phyloP scores from a whole-genome alignment of 2,113 vertebrate genomes.

The Rattus rattus region DNA sequence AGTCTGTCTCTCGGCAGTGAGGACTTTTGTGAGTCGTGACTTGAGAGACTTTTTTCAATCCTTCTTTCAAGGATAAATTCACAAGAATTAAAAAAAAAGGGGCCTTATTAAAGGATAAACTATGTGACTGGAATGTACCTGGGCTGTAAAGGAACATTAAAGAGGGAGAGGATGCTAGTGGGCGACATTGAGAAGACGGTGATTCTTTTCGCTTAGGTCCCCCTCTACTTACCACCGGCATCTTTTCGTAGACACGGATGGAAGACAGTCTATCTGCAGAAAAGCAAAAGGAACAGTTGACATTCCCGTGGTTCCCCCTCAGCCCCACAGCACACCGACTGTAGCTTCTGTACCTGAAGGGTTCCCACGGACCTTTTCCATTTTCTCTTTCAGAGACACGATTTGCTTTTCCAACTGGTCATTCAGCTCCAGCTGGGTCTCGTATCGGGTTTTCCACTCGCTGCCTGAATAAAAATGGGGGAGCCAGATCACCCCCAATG shows the following conservation, averaged over 20 bases:
- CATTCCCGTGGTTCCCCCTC: not conserved
- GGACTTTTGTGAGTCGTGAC: not conserved
- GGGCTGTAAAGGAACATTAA: not conserved
- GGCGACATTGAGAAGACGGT: not conserved
- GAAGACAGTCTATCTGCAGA: constrained; percentile 91
- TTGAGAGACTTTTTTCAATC: not conserved
- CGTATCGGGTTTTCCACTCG: constrained; percentile 94
- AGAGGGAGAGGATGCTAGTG: not conserved
- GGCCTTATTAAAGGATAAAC: constrained; percentile 20
- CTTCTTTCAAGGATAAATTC: constrained; percentile 30
- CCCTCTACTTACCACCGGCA: constrained; percentile 90
- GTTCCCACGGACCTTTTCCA: constrained; percentile 87
- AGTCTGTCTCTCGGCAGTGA: not conserved
- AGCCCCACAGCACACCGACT: not conserved
- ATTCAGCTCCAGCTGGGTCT: constrained; percentile 92
- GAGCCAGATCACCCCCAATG: constrained; percentile 28
- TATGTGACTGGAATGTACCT: not conserved
- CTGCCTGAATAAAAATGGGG: constrained; percentile 80
- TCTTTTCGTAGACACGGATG: constrained; percentile 90
- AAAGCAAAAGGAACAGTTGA: constrained; percentile 66
- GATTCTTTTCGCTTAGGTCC: not conserved
- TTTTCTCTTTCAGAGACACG: constrained; percentile 86
- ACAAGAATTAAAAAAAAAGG: not conserved
- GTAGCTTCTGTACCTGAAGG: constrained; percentile 87
- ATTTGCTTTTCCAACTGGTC: constrained; percentile 92